These are phyloP conservation scores for Sarcophaga rosellei DNA, from an alignment of 2,888 invertebrate genomes.

Conservation along the genomic window DNA sequence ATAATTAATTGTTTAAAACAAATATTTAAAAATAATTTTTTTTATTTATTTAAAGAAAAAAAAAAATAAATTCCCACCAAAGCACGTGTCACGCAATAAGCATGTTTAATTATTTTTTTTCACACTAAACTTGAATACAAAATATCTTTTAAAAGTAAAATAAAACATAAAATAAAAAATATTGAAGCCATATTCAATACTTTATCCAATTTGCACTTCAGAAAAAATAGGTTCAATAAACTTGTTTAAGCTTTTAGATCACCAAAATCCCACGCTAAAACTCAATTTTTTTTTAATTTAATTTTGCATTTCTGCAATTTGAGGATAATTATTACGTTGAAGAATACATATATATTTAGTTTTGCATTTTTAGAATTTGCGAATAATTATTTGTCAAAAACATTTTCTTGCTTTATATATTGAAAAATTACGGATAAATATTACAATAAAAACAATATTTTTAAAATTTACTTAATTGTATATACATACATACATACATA, in stretches of 20 bases:
- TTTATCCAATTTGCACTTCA: conserved; percentile 3
- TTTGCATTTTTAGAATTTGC: not conserved
- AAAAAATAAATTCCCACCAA: conserved; percentile 43
- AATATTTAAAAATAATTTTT: not conserved
- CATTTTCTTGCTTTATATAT: too few species aligned
- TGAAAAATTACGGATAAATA: too few species aligned
- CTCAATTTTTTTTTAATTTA: not conserved
- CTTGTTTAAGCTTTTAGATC: conserved; percentile 25
- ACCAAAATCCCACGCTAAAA: not conserved
- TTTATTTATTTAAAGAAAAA: not conserved
- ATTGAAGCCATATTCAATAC: conserved; percentile 24
- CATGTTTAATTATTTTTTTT: conserved; percentile 41
- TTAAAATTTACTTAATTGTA: too few species aligned
- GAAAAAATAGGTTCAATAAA: conserved; percentile 46
- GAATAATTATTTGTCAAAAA: too few species aligned
- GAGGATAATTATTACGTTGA: not conserved
- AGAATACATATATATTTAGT: too few species aligned
- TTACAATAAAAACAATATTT: too few species aligned
- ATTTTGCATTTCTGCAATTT: not conserved
- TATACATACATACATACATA: too few species aligned
- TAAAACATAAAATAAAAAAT: not conserved
- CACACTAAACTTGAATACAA: conserved; percentile 1
- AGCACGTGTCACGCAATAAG: conserved; percentile 68
- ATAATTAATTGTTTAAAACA: conserved; percentile 41
- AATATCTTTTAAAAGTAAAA: conserved; percentile 6